Evolutionary conservation across 2,888 invertebrate species (phyloP).

Genomic region (Gortyna flavago): DNA sequence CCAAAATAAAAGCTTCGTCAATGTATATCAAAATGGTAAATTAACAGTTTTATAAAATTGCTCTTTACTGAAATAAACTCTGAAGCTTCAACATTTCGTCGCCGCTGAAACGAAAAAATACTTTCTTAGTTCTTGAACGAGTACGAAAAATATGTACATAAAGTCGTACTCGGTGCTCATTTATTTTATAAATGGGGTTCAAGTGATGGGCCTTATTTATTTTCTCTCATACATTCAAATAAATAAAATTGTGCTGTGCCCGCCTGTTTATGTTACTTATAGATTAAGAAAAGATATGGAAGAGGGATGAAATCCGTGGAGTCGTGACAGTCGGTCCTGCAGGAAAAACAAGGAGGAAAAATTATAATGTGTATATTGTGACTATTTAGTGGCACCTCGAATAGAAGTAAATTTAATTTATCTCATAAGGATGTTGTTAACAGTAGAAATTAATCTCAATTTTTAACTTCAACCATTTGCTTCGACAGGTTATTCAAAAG

Average conservation of each 20-base stretch:
- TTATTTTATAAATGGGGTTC: conserved; percentile 48
- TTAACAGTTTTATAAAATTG: conserved; percentile 23
- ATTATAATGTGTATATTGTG: neutral
- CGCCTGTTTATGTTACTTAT: conserved; percentile 26
- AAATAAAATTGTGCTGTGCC: conserved; percentile 40
- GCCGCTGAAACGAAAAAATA: conserved; percentile 36
- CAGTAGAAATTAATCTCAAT: neutral
- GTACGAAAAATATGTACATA: conserved; percentile 39
- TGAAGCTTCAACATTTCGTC: conserved; percentile 1
- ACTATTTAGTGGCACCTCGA: neutral
- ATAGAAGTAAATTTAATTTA: neutral
- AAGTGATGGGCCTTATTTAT: conserved; percentile 40
- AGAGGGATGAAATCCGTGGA: conserved; percentile 31
- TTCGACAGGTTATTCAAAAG: neutral
- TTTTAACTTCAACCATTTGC: neutral
- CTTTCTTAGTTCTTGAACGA: conserved; percentile 36
- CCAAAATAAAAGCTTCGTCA: neutral
- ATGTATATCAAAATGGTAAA: conserved; percentile 3
- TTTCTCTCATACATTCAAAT: conserved; percentile 49
- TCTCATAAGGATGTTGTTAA: neutral
- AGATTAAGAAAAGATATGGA: conserved; percentile 47
- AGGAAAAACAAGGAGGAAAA: neutral
- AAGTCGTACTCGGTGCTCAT: conserved; percentile 41
- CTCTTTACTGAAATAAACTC: conserved; percentile 12
- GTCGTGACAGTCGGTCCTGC: conserved; percentile 12